A percentile compares a stretch with the other conserved stretches of the same genome.
These are phyloP conservation scores for Ormyrus labotus DNA, from an alignment of 2,888 invertebrate species.

Conservation along the genomic window DNA sequence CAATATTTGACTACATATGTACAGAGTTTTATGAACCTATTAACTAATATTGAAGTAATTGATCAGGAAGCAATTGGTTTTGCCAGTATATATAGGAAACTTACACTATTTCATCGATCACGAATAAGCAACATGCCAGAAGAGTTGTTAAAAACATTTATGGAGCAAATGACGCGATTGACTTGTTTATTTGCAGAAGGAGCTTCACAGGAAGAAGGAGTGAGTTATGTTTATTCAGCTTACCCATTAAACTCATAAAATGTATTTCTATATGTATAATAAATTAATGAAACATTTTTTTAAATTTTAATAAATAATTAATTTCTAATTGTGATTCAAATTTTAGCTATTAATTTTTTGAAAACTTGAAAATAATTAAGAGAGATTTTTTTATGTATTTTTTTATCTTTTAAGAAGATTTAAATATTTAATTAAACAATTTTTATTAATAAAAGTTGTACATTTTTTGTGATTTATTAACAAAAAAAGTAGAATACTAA, in stretches of 20 bases:
- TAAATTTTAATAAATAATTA: background rate
- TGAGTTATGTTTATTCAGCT: conserved; percentile 71
- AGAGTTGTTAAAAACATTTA: conserved; percentile 77
- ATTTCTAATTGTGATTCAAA: background rate
- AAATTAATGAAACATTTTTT: conserved; percentile 31
- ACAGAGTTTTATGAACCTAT: conserved; percentile 80
- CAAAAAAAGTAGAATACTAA: no score
- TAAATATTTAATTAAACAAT: no score
- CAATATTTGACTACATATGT: conserved; percentile 80
- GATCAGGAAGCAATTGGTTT: conserved; percentile 83
- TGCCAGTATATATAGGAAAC: conserved; percentile 81
- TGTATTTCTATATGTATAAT: conserved; percentile 24
- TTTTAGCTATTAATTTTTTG: background rate
- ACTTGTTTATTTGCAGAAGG: conserved; percentile 82
- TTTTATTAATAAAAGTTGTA: no score
- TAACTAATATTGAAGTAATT: conserved; percentile 80
- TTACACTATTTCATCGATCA: conserved; percentile 79
- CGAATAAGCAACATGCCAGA: conserved; percentile 75
- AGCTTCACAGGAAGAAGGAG: conserved; percentile 82
- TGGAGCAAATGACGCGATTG: conserved; percentile 80
- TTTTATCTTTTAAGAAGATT: no score
- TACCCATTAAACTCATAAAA: background rate
- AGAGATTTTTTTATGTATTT: background rate
- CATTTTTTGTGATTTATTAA: no score
- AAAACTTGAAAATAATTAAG: background rate